A percentile compares a stretch with the other conserved stretches of the same genome.
These are phyloP conservation scores for Drosophila rellima DNA, from an alignment of 2,888 invertebrate species.

Conservation along the genomic window DNA sequence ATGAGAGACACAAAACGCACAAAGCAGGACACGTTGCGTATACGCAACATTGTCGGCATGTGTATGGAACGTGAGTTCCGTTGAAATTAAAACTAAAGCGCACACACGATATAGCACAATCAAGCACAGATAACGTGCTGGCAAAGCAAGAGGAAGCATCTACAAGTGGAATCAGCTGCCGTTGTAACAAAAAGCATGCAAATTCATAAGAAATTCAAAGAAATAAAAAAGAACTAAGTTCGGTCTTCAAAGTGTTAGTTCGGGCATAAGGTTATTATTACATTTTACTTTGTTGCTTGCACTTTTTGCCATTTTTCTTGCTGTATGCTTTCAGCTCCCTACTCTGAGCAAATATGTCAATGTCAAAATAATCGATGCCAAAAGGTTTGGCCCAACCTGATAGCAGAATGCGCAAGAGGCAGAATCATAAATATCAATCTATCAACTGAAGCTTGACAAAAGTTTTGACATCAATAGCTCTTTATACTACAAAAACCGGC, in stretches of 20 bases:
- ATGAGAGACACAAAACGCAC: slow-evolving; percentile 18
- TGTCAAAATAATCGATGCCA: slow-evolving; percentile 57
- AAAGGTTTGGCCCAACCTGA: slow-evolving; percentile 43
- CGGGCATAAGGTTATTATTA: slow-evolving; percentile 23
- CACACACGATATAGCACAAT: too few relatives aligned
- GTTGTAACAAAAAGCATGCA: slow-evolving; percentile 13
- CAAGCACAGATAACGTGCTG: slow-evolving; percentile 7
- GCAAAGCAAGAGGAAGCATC: slow-evolving; percentile 13
- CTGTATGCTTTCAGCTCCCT: slow-evolving; percentile 10
- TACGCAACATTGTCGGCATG: slow-evolving; percentile 42
- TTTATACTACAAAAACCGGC: background rate
- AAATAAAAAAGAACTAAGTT: slow-evolving; percentile 14
- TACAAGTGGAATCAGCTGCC: background rate
- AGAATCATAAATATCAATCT: slow-evolving; percentile 56
- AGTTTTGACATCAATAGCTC: slow-evolving; percentile 44
- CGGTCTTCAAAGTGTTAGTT: slow-evolving; percentile 31
- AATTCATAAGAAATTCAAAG: slow-evolving; percentile 8
- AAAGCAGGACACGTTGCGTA: slow-evolving; percentile 31
- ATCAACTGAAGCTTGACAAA: slow-evolving; percentile 44
- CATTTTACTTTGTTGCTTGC: slow-evolving; percentile 13
- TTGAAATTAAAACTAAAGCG: slow-evolving; percentile 46
- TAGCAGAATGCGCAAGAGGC: slow-evolving; percentile 7
- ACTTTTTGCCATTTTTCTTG: slow-evolving; percentile 10
- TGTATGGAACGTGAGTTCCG: slow-evolving; percentile 34
- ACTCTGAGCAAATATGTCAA: slow-evolving; percentile 45